phyloP scores from a whole-genome alignment of 53 echinoderm and acorn worm genomes.

The Arbacia lixula region DNA sequence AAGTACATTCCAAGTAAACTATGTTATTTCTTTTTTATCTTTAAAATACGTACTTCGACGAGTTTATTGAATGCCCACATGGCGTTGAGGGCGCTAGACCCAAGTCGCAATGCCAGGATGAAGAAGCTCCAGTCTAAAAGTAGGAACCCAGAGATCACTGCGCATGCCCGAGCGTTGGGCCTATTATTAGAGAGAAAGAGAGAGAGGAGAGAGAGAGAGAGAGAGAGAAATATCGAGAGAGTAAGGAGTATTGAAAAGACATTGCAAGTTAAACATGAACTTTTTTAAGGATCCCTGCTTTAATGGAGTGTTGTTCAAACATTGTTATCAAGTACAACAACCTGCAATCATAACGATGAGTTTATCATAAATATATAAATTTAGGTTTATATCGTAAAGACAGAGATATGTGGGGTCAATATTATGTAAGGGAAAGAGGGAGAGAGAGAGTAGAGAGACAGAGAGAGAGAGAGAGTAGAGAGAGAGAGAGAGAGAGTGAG shows the following conservation, averaged over 20 bases:
- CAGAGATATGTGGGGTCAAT: too few species aligned
- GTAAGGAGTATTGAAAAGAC: neutral
- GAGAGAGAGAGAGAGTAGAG: too few species aligned
- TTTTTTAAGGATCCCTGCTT: neutral
- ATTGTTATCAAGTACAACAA: too few species aligned
- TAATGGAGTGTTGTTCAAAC: too few species aligned
- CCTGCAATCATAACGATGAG: too few species aligned
- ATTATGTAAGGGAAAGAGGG: too few species aligned
- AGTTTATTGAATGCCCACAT: conserved; percentile 65
- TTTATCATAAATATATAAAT: too few species aligned
- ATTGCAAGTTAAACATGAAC: neutral
- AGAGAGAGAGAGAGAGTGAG: too few species aligned
- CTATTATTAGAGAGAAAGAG: conserved; percentile 25
- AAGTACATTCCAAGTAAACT: too few species aligned
- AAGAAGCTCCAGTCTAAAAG: conserved; percentile 71
- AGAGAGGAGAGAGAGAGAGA: neutral
- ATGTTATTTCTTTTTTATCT: too few species aligned
- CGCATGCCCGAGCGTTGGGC: conserved; percentile 80
- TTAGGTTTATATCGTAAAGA: too few species aligned
- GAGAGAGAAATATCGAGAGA: neutral
- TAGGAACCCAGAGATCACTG: conserved; percentile 61
- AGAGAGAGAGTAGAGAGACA: too few species aligned
- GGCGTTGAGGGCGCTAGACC: conserved; percentile 31
- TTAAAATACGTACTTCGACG: conserved; percentile 44
- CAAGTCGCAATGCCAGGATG: conserved; percentile 36